A percentile compares a stretch with the other conserved stretches of the same genome.
Conservation (phyloP, 2,797 vertebrate species). For the Anabas testudineus region DNA sequence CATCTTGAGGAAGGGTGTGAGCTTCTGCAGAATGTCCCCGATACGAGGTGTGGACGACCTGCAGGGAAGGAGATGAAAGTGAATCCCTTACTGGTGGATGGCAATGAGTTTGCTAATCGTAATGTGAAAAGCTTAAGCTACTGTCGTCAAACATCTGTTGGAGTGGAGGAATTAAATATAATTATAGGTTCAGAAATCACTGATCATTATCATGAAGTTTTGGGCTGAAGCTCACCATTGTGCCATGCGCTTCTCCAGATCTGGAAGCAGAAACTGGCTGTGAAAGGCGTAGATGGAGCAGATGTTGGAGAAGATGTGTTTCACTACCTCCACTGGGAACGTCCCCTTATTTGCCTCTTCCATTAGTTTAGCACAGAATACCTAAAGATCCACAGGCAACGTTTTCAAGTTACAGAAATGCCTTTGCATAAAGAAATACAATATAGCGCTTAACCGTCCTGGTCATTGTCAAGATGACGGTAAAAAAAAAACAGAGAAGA, state of each 20-base stretch:
- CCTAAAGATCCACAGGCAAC: conserved; percentile 77
- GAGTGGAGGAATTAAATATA: too few relatives aligned
- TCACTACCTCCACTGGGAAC: conserved; percentile 94
- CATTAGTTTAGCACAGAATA: conserved; percentile 91
- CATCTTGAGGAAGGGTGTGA: conserved; percentile 99
- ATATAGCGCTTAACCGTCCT: too few relatives aligned
- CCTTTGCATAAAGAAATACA: not conserved
- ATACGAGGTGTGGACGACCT: conserved; percentile 92
- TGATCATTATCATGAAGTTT: not conserved
- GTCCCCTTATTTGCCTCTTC: conserved; percentile 95
- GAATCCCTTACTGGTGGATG: not conserved
- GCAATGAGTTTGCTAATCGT: too few relatives aligned
- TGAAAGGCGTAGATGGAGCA: conserved; percentile 95
- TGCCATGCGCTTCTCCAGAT: conserved; percentile 96
- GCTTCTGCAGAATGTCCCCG: conserved; percentile 95
- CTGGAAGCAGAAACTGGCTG: conserved; percentile 95
- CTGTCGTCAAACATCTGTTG: not conserved
- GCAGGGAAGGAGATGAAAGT: conserved; percentile 33
- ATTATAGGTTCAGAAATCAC: not conserved
- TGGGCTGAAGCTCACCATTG: conserved; percentile 89
- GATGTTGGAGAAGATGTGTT: conserved; percentile 99
- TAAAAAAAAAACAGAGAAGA: conserved; percentile 34
- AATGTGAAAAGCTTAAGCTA: not conserved
- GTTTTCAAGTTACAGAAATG: not conserved
- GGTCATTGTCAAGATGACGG: not conserved